phyloP scores from a whole-genome alignment of 2,113 vertebrate genomes.

The Lophura nycthemera region DNA sequence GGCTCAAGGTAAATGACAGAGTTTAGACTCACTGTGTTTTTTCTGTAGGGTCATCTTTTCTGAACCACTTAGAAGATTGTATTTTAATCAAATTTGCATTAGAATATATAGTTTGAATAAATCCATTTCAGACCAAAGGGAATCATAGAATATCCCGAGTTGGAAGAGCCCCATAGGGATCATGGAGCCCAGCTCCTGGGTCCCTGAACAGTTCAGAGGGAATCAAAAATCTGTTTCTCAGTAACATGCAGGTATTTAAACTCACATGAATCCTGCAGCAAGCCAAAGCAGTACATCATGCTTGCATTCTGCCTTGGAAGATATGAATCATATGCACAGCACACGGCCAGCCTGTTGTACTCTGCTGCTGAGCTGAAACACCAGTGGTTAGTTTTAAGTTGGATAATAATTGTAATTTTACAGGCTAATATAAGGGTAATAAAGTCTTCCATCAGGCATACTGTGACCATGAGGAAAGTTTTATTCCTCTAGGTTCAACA shows the following conservation, averaged over 20 bases:
- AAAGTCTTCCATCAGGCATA: background rate
- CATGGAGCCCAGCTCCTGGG: too few relatives aligned
- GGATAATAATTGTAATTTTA: constrained; percentile 3
- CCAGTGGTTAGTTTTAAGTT: background rate
- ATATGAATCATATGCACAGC: background rate
- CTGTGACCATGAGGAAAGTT: constrained; percentile 36
- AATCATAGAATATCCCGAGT: too few relatives aligned
- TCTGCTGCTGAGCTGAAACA: background rate
- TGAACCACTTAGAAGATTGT: background rate
- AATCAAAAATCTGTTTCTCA: background rate
- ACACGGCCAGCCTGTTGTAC: background rate
- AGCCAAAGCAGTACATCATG: background rate
- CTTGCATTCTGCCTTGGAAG: background rate
- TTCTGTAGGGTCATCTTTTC: background rate
- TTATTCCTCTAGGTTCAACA: constrained; percentile 43
- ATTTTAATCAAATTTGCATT: background rate
- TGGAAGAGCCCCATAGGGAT: too few relatives aligned
- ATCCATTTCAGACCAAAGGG: background rate
- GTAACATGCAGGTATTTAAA: background rate
- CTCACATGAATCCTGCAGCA: background rate
- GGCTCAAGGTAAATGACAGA: background rate
- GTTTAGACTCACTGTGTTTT: background rate
- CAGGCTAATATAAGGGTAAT: background rate
- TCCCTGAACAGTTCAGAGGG: background rate
- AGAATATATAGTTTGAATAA: background rate